Conservation (phyloP, 2,888 invertebrate genomes). For the Sycophila texana region DNA sequence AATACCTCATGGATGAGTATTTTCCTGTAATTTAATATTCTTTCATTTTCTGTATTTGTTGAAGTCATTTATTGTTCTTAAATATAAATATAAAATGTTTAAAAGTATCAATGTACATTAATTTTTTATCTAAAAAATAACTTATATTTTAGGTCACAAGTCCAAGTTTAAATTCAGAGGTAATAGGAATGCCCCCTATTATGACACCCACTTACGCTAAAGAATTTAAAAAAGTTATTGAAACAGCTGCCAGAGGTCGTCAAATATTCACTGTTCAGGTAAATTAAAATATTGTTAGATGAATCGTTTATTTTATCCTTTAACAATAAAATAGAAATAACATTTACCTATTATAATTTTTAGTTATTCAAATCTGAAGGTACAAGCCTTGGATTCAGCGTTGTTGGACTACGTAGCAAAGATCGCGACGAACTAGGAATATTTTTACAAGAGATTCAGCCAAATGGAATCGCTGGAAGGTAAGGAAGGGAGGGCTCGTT, state of each 20-base stretch:
- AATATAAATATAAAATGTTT: background rate
- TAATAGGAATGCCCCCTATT: conserved; percentile 76
- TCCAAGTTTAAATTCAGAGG: conserved; percentile 73
- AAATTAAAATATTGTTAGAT: conserved; percentile 44
- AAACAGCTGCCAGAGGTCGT: conserved; percentile 79
- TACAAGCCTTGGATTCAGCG: conserved; percentile 84
- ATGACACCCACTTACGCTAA: conserved; percentile 78
- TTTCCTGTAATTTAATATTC: background rate
- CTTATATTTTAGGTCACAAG: conserved; percentile 72
- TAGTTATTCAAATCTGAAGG: conserved; percentile 81
- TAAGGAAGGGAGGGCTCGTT: conserved; percentile 69
- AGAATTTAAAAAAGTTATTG: conserved; percentile 78
- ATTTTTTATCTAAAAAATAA: conserved; percentile 24
- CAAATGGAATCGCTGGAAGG: conserved; percentile 81
- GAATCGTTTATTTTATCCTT: background rate
- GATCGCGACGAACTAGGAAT: conserved; percentile 82
- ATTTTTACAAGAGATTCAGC: conserved; percentile 82
- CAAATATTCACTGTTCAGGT: conserved; percentile 79
- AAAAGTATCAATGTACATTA: background rate
- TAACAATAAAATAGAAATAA: background rate
- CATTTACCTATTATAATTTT: conserved; percentile 47
- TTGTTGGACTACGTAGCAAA: conserved; percentile 80
- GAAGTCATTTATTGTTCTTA: background rate
- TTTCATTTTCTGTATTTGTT: no score
- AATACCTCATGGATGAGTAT: conserved; percentile 14